Conservation (phyloP, 2,888 invertebrate genomes). For the Eristalis tenax region DNA sequence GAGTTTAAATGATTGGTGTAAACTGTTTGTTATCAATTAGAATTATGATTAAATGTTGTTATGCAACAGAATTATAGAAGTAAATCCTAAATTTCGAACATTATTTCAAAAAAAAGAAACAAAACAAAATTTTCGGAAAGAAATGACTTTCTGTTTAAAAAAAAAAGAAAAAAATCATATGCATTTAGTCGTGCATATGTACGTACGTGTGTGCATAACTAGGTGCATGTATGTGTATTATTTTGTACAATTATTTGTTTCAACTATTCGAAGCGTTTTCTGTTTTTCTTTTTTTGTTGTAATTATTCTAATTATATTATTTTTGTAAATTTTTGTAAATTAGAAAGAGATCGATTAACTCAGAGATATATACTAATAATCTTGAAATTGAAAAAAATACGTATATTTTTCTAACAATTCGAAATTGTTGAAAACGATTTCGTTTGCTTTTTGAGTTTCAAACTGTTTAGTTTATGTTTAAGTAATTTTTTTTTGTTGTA, state of each 20-base stretch:
- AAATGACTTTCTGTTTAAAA: slow-evolving; percentile 23
- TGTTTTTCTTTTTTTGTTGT: slow-evolving; percentile 33
- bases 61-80: slow-evolving; percentile 47
- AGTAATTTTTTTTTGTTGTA: slow-evolving; percentile 53
- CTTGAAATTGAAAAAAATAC: slow-evolving; percentile 12
- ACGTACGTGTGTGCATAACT: neutral
- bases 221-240: slow-evolving; percentile 12
- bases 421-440: slow-evolving; percentile 64
- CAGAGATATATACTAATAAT: slow-evolving; percentile 17
- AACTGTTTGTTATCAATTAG: slow-evolving; percentile 50
- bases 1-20: slow-evolving; percentile 46
- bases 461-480: slow-evolving; percentile 48
- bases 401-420: slow-evolving; percentile 47
- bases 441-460: slow-evolving; percentile 45
- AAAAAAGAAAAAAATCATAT: neutral
- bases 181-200: neutral
- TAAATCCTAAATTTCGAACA: slow-evolving; percentile 14
- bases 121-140: neutral
- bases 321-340: slow-evolving; percentile 55
- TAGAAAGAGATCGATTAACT: slow-evolving; percentile 7
- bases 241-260: slow-evolving; percentile 41
- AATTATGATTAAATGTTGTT: slow-evolving; percentile 38
- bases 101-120: slow-evolving; percentile 10
- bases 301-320: slow-evolving; percentile 34
- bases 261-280: slow-evolving; percentile 30